phyloP scores from a whole-genome alignment of 2,113 vertebrate species.

The Amphiprion percula region DNA sequence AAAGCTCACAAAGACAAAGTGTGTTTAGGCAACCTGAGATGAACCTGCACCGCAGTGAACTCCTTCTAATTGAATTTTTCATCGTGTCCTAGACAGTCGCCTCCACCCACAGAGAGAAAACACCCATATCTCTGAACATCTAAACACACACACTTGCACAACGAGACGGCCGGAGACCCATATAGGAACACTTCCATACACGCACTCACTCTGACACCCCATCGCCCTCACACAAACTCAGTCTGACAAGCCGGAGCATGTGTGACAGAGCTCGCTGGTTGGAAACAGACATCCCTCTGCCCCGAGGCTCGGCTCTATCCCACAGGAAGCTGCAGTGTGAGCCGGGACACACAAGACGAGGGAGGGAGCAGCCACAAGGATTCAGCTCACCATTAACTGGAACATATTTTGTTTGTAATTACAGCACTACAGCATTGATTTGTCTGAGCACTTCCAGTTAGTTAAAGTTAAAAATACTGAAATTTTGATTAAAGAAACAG shows the following conservation, averaged over 20 bases:
- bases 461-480: not conserved
- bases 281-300: slow-evolving; percentile 72
- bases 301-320: slow-evolving; percentile 72
- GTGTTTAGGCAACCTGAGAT: slow-evolving; percentile 59
- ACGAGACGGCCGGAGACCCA: slow-evolving; percentile 1
- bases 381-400: slow-evolving; percentile 30
- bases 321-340: slow-evolving; percentile 81
- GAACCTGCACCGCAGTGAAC: slow-evolving; percentile 50
- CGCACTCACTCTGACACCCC: slow-evolving; percentile 58
- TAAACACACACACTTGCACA: slow-evolving; percentile 48
- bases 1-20: slow-evolving; percentile 46
- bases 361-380: slow-evolving; percentile 28
- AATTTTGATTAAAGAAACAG: not conserved
- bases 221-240: slow-evolving; percentile 61
- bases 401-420: slow-evolving; percentile 17
- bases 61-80: slow-evolving; percentile 63
- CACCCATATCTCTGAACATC: slow-evolving; percentile 59
- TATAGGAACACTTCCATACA: slow-evolving; percentile 39
- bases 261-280: slow-evolving; percentile 64
- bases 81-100: slow-evolving; percentile 58
- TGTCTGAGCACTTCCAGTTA: not conserved
- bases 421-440: not conserved
- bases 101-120: slow-evolving; percentile 62
- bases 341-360: slow-evolving; percentile 74
- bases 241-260: slow-evolving; percentile 79